Base-by-base conservation (phyloP, 2,113 vertebrate species). In the Poeciliopsis prolifica region DNA sequence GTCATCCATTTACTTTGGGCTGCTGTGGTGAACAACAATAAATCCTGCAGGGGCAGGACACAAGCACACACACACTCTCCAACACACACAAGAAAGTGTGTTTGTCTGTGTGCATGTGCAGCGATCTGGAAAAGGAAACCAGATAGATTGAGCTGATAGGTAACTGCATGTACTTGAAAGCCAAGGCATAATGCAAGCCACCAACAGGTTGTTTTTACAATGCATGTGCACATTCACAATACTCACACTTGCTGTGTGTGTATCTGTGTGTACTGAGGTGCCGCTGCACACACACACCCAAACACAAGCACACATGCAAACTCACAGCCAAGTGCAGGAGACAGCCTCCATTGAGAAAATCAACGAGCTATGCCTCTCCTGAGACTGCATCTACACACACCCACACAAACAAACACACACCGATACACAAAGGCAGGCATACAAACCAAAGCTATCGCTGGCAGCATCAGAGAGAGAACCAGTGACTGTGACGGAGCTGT, bases 281-380 rank as follows among this genome's bases (percentile, higher is more conserved):
- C 35, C 2, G 35, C 35, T 37, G n/a, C 22, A 24, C 5, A 14
- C 84, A 85, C 74, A 44, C 17, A 61, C 74, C 10, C 72, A 48
- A 5, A 48, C 44, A 48, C 44, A 66, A 66, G 31, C 58, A 60
- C 78, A 61, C 72, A 22, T 68, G 44, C 79, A 30, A 63, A 81
- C 44, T 29, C 62, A 76, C 70, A 61, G 74, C 72, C 86, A 83
- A 90, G 83, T 81, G 76, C 87, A 91, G 89, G 91, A 94, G 88
- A 92, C 90, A 93, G 80, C 86, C 91, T 89, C 88, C 90, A 93
- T 92, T 93, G 89, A 93, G 87, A 93, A 87, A 87, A 75, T 40
- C 90, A 93, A 93, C 88, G 93, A 93, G 86, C 89, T 92, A 88
- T 93, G 87, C 74, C 74, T 90, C 92, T 90, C 90, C 64, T 51